A percentile compares a stretch with the other conserved stretches of the same genome.
Evolutionary conservation across 2,113 vertebrate genomes (phyloP).

Genomic region (Bufo gargarizans): DNA sequence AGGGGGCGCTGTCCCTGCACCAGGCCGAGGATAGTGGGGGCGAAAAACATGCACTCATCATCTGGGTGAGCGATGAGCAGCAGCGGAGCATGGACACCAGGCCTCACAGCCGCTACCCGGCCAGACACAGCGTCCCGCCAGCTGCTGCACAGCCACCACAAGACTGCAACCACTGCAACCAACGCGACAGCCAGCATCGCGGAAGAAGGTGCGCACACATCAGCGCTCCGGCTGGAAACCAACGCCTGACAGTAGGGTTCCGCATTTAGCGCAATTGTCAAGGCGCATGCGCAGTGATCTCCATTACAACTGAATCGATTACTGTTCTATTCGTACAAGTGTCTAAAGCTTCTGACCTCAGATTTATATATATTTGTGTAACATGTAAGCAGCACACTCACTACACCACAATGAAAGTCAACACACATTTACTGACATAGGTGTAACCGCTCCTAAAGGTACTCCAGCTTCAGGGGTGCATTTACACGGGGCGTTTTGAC

Average conservation of each 20-base stretch:
- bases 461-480: no score
- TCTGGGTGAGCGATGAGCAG: conserved; percentile 93
- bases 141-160: conserved; percentile 23
- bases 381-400: no score
- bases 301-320: no score
- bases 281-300: not conserved
- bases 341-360: no score
- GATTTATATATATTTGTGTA: no score
- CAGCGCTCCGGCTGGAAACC: not conserved
- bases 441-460: no score
- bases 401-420: no score
- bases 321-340: no score
- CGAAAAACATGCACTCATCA: conserved; percentile 97
- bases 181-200: conserved; percentile 18
- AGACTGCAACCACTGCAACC: not conserved
- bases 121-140: conserved; percentile 8
- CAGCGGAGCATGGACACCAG: conserved; percentile 59
- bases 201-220: not conserved
- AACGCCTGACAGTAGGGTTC: not conserved
- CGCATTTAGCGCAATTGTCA: not conserved
- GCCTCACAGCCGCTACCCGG: not conserved
- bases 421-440: no score
- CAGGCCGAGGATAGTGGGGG: conserved; percentile 82
- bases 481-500: no score
- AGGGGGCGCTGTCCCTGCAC: conserved; percentile 68